These are phyloP conservation scores for Drosophila subpulchrella DNA, from an alignment of 1,140 invertebrate species.

Conservation along the genomic window DNA sequence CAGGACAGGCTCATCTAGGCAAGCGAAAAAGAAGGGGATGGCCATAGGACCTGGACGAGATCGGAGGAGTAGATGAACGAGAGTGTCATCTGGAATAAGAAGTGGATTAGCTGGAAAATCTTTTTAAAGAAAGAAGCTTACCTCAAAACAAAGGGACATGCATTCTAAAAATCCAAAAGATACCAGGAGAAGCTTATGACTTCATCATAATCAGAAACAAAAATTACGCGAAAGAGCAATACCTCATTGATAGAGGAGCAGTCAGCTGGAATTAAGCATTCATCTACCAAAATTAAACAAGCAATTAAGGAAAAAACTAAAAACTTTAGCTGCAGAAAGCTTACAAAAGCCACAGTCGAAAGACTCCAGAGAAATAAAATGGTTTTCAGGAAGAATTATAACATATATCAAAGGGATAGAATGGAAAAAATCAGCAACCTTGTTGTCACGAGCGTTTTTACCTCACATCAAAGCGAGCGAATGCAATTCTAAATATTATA, in stretches of 20 bases:
- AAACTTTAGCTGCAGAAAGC: not conserved
- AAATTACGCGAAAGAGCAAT: not conserved
- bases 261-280: not conserved
- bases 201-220: not conserved
- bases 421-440: no score
- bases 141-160: no score
- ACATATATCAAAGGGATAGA: not conserved
- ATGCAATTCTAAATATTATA: conserved; percentile 24
- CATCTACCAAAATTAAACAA: not conserved
- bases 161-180: not conserved
- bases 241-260: not conserved
- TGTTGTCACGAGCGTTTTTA: conserved; percentile 1
- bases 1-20: not conserved
- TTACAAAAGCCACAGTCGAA: not conserved
- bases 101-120: not conserved
- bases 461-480: conserved; percentile 17
- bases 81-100: no score
- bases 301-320: not conserved
- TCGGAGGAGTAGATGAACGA: not conserved
- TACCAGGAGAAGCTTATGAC: no score
- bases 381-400: conserved; percentile 7
- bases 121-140: no score
- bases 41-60: not conserved
- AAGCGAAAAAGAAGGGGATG: conserved; percentile 17
- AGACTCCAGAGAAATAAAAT: conserved; percentile 6